Conservation (phyloP, 2,888 invertebrate species). For the Andricus curvator region DNA sequence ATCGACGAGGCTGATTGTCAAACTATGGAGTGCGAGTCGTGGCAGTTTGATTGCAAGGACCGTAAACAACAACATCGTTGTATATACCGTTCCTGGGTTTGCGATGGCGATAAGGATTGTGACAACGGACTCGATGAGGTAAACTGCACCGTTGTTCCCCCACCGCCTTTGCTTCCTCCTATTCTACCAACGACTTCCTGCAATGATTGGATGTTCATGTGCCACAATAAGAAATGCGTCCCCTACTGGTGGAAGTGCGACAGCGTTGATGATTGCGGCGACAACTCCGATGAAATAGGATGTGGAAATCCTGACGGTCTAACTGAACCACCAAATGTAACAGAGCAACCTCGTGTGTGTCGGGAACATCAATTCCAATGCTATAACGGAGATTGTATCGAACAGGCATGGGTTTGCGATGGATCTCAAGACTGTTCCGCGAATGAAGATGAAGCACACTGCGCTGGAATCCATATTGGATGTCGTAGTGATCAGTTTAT, state of each 20-base stretch:
- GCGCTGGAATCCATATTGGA: constrained; percentile 69
- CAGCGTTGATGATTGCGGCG: constrained; percentile 87
- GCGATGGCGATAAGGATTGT: constrained; percentile 92
- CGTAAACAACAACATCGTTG: constrained; percentile 79
- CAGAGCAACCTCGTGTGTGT: constrained; percentile 75
- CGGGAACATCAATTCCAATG: constrained; percentile 82
- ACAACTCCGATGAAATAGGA: constrained; percentile 86
- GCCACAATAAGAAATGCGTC: constrained; percentile 85
- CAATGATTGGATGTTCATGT: constrained; percentile 89
- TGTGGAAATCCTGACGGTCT: constrained; percentile 75
- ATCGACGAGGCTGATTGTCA: constrained; percentile 78
- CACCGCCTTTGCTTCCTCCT: constrained; percentile 57
- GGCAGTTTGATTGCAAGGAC: constrained; percentile 82
- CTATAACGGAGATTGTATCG: constrained; percentile 81
- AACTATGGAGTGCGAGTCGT: constrained; percentile 69
- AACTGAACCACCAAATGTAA: constrained; percentile 53
- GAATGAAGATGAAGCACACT: constrained; percentile 83
- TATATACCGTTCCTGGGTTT: constrained; percentile 87
- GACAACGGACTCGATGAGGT: constrained; percentile 85
- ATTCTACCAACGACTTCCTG: constrained; percentile 79
- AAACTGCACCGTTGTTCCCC: constrained; percentile 82
- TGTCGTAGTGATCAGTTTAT: constrained; percentile 80
- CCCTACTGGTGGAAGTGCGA: constrained; percentile 92
- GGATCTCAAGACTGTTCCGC: constrained; percentile 80
- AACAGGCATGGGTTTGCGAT: constrained; percentile 83